Conservation (phyloP, 92 coral and sea anemone species). For the Scolanthus callimorphus region DNA sequence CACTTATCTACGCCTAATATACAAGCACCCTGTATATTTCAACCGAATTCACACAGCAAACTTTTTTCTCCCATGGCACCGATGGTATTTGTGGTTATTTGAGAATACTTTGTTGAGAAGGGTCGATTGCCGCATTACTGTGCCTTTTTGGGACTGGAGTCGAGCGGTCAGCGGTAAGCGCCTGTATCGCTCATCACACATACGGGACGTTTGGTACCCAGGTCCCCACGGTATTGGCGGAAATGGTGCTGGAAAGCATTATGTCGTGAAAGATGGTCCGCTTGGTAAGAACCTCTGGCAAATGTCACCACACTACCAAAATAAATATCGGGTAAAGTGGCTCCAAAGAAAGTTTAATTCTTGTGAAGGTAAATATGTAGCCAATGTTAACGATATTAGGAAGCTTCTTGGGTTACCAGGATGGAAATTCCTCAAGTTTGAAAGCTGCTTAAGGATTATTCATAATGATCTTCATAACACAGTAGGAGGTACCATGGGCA, state of each 20-base stretch:
- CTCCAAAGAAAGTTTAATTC: too few relatives aligned
- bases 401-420: too few relatives aligned
- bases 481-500: constrained; percentile 53
- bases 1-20: constrained; percentile 9
- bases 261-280: constrained; percentile 46
- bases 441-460: too few relatives aligned
- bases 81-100: constrained; percentile 44
- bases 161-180: constrained; percentile 24
- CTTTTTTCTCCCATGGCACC: constrained; percentile 73
- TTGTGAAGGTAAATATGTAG: too few relatives aligned
- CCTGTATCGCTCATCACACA: too few relatives aligned
- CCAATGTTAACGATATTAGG: too few relatives aligned
- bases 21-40: constrained; percentile 1
- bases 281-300: too few relatives aligned
- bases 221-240: constrained; percentile 58
- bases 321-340: too few relatives aligned
- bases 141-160: constrained; percentile 82
- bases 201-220: constrained; percentile 46
- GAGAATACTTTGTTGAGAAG: constrained; percentile 55
- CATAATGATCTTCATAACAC: constrained; percentile 66
- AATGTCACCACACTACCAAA: too few relatives aligned
- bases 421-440: too few relatives aligned
- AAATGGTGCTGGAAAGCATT: constrained; percentile 24
- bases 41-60: constrained; percentile 16
- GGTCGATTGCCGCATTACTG: constrained; percentile 56